Evolutionary conservation across 2,797 vertebrate species (phyloP).

Genomic region (Moxostoma hubbsi): DNA sequence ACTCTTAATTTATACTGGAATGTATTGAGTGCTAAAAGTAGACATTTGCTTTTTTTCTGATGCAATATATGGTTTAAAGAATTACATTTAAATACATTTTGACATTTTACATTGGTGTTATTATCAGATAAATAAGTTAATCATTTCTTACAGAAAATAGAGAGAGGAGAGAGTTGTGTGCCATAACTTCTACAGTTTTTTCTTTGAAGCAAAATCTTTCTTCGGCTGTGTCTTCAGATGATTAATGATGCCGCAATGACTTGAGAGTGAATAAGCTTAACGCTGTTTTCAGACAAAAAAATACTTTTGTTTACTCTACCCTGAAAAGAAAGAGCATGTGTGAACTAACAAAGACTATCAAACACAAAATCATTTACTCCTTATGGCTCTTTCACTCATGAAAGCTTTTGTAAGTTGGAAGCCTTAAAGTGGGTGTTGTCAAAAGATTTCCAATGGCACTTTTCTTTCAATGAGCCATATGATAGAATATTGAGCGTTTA

Average conservation of each 20-base stretch:
- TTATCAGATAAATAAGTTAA: too few relatives aligned
- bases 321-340: not conserved
- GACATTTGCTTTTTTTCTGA: too few relatives aligned
- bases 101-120: too few relatives aligned
- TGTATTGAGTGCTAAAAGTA: too few relatives aligned
- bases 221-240: not conserved
- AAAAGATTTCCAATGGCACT: not conserved
- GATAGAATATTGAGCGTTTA: constrained; percentile 7
- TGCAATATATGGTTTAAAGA: too few relatives aligned
- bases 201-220: not conserved
- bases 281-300: not conserved
- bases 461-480: constrained; percentile 22
- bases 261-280: not conserved
- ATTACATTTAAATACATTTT: too few relatives aligned
- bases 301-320: not conserved
- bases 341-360: constrained; percentile 1
- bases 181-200: not conserved
- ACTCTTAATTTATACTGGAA: too few relatives aligned
- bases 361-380: not conserved
- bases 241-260: not conserved
- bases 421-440: not conserved
- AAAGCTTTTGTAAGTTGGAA: not conserved
- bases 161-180: not conserved
- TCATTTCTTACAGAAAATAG: too few relatives aligned
- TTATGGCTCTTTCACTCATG: constrained; percentile 5